Evolutionary conservation across 2,797 vertebrate genomes (phyloP).

Genomic region (Lagocephalus sceleratus): DNA sequence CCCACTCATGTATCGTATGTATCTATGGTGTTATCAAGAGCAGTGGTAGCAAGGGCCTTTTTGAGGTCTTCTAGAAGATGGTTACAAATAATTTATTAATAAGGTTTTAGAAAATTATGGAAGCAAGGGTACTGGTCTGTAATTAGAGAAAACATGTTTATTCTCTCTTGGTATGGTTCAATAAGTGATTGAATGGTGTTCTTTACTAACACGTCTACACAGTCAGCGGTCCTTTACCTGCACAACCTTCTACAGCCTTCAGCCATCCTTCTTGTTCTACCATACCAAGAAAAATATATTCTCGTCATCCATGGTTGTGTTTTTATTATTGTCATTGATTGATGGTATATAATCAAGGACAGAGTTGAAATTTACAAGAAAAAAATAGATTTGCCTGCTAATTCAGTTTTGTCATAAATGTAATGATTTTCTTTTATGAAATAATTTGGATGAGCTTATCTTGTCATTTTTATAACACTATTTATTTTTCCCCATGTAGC

Average conservation of each 20-base stretch:
- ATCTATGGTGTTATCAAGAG: background rate
- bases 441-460: background rate
- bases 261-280: background rate
- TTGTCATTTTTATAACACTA: background rate
- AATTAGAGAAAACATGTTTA: background rate
- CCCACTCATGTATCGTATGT: background rate
- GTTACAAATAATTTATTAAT: background rate
- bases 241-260: background rate
- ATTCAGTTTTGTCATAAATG: background rate
- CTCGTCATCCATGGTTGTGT: background rate
- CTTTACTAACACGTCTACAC: background rate
- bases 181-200: background rate
- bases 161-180: background rate
- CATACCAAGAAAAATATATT: background rate
- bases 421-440: background rate
- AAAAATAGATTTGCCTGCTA: background rate
- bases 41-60: background rate
- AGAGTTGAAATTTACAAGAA: background rate
- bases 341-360: background rate
- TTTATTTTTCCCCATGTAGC: background rate
- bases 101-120: background rate
- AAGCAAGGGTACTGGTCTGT: background rate
- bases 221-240: background rate
- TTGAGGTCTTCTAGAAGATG: background rate
- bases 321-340: background rate